Conservation (phyloP, 2,888 invertebrate species). For the Tetragnatha montana region DNA sequence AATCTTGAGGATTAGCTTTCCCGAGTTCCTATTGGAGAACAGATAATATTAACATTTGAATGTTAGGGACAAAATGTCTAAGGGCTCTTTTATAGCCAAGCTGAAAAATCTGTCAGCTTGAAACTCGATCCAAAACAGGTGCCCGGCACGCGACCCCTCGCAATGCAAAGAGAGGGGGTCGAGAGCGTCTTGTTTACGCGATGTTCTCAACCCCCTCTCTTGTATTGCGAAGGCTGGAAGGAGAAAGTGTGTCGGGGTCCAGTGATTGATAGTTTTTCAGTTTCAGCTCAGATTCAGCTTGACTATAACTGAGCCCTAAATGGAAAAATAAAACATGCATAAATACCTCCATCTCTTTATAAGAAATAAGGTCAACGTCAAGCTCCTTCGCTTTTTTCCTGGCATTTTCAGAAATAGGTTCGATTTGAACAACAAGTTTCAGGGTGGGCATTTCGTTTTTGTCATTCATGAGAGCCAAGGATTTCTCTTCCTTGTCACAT, state of each 20-base stretch:
- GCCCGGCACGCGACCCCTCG: no score
- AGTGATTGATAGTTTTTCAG: no score
- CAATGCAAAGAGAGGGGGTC: neutral
- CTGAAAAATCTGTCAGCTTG: no score
- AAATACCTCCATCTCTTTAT: constrained; percentile 85
- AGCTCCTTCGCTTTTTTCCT: constrained; percentile 87
- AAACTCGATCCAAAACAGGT: no score
- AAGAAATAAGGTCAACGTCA: constrained; percentile 87
- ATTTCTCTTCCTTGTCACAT: constrained; percentile 93
- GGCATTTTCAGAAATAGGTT: constrained; percentile 86
- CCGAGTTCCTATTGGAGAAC: constrained; percentile 55
- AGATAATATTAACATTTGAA: neutral
- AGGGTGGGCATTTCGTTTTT: constrained; percentile 84
- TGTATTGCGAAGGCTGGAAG: no score
- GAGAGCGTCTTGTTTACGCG: no score
- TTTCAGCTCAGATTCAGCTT: no score
- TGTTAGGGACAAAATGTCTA: no score
- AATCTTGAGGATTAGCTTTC: constrained; percentile 48
- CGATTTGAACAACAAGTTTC: constrained; percentile 88
- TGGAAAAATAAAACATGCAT: neutral
- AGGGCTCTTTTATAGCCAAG: no score
- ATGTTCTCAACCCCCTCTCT: no score
- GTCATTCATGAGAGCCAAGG: constrained; percentile 88
- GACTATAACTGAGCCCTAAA: no score
- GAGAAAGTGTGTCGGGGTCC: no score